Evolutionary conservation across 2,113 vertebrate species (phyloP).

Genomic region (Brachypodius melanocephalos): DNA sequence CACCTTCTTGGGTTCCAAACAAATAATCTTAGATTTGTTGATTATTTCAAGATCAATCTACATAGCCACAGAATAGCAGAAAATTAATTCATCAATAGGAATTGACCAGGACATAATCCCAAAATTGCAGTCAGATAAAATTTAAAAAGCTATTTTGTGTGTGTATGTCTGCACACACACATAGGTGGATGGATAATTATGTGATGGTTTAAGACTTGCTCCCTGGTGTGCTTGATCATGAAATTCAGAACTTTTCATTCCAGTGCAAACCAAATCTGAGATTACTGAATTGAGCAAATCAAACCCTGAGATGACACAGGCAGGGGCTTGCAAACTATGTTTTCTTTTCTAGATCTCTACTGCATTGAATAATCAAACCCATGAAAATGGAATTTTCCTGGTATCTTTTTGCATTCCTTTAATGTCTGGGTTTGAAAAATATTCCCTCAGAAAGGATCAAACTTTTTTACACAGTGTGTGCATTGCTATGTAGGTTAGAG

Average conservation of each 20-base stretch:
- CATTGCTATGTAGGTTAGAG: neutral
- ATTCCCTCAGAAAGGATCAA: neutral
- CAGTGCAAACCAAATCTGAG: neutral
- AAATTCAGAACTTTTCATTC: neutral
- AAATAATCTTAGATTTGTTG: constrained; percentile 52
- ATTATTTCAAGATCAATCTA: constrained; percentile 57
- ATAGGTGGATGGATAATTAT: neutral
- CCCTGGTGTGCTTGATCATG: neutral
- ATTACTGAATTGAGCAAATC: neutral
- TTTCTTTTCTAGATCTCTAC: neutral
- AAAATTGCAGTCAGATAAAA: neutral
- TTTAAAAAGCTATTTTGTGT: neutral
- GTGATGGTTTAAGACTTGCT: neutral
- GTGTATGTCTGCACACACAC: rapidly evolving
- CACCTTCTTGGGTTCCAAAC: constrained; percentile 37
- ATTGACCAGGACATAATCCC: constrained; percentile 25
- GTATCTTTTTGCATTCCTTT: neutral
- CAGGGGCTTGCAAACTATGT: neutral
- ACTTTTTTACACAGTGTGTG: neutral
- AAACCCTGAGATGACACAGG: neutral
- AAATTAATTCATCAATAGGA: constrained; percentile 66
- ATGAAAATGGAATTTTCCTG: neutral
- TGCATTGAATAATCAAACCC: neutral
- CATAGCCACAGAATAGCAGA: constrained; percentile 49
- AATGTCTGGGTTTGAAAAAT: neutral